Conservation (phyloP, 2,797 vertebrate genomes). For the Enoplosus armatus region DNA sequence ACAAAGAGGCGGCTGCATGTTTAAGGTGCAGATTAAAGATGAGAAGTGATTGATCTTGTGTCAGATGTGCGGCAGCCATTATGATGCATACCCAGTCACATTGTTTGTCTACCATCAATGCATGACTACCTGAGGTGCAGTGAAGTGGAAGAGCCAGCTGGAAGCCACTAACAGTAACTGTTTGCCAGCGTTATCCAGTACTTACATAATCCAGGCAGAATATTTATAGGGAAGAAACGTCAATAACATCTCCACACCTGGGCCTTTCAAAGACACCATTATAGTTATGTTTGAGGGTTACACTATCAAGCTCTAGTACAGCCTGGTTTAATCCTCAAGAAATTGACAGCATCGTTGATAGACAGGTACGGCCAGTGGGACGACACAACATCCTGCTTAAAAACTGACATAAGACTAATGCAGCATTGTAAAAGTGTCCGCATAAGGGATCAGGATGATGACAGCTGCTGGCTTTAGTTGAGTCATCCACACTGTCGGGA, state of each 20-base stretch:
- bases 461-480: constrained; percentile 62
- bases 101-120: constrained; percentile 17
- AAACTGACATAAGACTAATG: not conserved
- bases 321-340: not conserved
- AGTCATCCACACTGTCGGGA: constrained; percentile 65
- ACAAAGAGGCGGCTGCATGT: not conserved
- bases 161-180: constrained; percentile 17
- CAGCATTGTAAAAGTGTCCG: constrained; percentile 3
- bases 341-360: not conserved
- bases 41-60: not conserved
- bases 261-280: not conserved
- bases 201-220: constrained; percentile 47
- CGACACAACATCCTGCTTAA: not conserved
- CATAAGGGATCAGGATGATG: constrained; percentile 1
- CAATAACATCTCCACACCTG: constrained; percentile 5
- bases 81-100: constrained; percentile 43
- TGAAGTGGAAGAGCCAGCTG: constrained; percentile 49
- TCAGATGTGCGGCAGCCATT: constrained; percentile 24
- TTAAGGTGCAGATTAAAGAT: not conserved
- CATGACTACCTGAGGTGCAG: constrained; percentile 53
- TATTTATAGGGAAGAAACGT: constrained; percentile 16
- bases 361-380: not conserved
- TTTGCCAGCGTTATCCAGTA: constrained; percentile 10
- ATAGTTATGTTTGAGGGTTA: not conserved
- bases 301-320: not conserved